These are phyloP conservation scores for Capromys pilorides DNA, from an alignment of 2,797 vertebrate genomes.

Conservation along the genomic window DNA sequence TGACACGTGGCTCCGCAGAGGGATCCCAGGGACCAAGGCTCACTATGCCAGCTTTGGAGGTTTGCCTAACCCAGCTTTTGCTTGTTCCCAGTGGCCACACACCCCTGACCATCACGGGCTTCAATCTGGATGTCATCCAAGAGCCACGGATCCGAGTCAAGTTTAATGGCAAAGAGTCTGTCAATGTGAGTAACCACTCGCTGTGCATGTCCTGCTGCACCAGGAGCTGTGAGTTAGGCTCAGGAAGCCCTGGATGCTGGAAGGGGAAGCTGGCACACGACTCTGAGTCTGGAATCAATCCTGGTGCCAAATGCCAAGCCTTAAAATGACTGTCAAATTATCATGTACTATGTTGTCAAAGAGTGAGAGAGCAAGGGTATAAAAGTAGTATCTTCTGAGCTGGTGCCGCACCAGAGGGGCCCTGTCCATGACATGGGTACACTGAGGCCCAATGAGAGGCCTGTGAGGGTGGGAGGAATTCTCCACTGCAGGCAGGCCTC, in stretches of 20 bases:
- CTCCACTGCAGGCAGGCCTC: not conserved
- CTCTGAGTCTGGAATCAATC: not conserved
- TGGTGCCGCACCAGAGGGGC: not conserved
- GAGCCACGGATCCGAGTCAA: conserved; percentile 96
- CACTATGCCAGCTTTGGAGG: not conserved
- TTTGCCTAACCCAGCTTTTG: conserved; percentile 52
- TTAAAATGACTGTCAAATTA: not conserved
- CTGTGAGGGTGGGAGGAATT: not conserved
- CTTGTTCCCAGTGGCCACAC: conserved; percentile 92
- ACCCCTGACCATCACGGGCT: conserved; percentile 93
- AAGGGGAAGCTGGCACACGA: not conserved
- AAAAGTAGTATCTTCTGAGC: not conserved
- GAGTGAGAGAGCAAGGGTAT: not conserved
- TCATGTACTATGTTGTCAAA: not conserved
- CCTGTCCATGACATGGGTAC: not conserved
- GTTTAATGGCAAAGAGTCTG: conserved; percentile 94
- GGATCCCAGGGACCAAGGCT: too few species aligned
- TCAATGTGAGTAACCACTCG: conserved; percentile 91
- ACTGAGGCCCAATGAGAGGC: not conserved
- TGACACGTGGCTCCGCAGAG: not conserved
- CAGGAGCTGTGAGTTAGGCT: not conserved
- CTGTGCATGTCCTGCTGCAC: not conserved
- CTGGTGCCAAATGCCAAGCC: not conserved
- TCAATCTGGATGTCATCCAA: conserved; percentile 98
- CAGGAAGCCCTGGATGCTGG: not conserved